Percentiles rank a stretch among this genome's conserved stretches.
Evolutionary conservation across 2,113 vertebrate species (phyloP).

Genomic region (Cricetomys ansorgei): DNA sequence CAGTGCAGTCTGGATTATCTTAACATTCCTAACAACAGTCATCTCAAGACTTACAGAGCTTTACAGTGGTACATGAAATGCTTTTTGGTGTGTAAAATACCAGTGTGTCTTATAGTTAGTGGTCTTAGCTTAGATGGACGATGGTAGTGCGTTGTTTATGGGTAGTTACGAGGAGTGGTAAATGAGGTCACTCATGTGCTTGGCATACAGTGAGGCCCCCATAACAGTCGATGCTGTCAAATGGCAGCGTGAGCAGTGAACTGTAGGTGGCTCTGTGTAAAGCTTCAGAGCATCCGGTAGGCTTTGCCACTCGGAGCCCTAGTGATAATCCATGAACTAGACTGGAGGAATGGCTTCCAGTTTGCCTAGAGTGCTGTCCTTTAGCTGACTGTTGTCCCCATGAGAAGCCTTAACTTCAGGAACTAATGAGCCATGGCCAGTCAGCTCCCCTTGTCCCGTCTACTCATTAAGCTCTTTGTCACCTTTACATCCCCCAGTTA

Average conservation of each 20-base stretch:
- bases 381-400: conserved; percentile 57
- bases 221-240: not conserved
- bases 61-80: not conserved
- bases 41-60: not conserved
- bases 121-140: not conserved
- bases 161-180: conserved; percentile 10
- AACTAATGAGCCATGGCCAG: conserved; percentile 60
- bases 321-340: not conserved
- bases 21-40: not conserved
- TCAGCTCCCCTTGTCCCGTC: conserved; percentile 58
- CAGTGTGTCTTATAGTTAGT: not conserved
- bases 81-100: not conserved
- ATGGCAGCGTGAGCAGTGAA: not conserved
- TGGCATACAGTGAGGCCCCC: not conserved
- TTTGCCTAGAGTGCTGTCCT: conserved; percentile 58
- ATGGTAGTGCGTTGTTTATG: not conserved
- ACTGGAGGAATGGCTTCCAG: not conserved
- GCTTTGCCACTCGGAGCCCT: not conserved
- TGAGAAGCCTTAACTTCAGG: conserved; percentile 64
- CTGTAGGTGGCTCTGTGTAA: not conserved
- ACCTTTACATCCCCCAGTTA: conserved; percentile 64
- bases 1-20: not conserved
- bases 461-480: conserved; percentile 66
- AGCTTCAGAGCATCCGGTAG: not conserved
- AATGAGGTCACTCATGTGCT: not conserved